Evolutionary conservation across 1,140 invertebrate species (phyloP).

Genomic region (Eciton burchellii): DNA sequence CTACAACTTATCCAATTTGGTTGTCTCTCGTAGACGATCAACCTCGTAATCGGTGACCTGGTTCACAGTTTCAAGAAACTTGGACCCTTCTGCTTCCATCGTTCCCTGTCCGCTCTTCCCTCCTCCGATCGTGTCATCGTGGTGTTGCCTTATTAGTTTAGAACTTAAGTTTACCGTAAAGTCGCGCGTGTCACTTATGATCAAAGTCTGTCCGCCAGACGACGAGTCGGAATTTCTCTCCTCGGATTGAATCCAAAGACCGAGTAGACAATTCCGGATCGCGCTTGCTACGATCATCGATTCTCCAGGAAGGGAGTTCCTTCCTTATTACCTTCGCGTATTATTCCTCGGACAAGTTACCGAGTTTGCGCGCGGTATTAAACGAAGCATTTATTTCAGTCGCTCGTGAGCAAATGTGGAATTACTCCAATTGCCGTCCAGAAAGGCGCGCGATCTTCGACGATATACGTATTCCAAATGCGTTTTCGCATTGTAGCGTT

Average conservation of each 20-base stretch:
- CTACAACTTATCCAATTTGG: slow-evolving; percentile 75
- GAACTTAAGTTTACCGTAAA: slow-evolving; percentile 77
- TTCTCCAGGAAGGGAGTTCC: neutral
- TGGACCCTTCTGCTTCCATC: slow-evolving; percentile 66
- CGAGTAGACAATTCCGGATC: neutral
- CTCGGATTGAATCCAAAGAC: slow-evolving; percentile 31
- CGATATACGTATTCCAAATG: slow-evolving; percentile 49
- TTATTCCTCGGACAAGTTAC: slow-evolving; percentile 8
- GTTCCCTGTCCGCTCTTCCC: neutral
- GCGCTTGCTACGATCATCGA: neutral
- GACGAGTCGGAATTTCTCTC: slow-evolving; percentile 50
- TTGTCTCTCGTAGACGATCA: slow-evolving; percentile 73
- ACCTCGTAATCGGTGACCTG: slow-evolving; percentile 73
- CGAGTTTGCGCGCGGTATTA: neutral
- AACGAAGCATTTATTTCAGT: neutral
- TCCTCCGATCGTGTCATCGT: slow-evolving; percentile 61
- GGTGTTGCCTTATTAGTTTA: slow-evolving; percentile 77
- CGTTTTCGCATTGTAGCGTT: slow-evolving; percentile 41
- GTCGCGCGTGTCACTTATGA: slow-evolving; percentile 71
- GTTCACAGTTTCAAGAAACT: slow-evolving; percentile 68
- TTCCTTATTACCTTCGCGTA: neutral
- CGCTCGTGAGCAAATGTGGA: too few species aligned
- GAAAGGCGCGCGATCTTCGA: slow-evolving; percentile 13
- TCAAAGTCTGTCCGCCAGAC: slow-evolving; percentile 60
- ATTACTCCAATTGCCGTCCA: neutral